Conservation (phyloP, 2,797 vertebrate genomes). For the Myiothlypis coronata region DNA sequence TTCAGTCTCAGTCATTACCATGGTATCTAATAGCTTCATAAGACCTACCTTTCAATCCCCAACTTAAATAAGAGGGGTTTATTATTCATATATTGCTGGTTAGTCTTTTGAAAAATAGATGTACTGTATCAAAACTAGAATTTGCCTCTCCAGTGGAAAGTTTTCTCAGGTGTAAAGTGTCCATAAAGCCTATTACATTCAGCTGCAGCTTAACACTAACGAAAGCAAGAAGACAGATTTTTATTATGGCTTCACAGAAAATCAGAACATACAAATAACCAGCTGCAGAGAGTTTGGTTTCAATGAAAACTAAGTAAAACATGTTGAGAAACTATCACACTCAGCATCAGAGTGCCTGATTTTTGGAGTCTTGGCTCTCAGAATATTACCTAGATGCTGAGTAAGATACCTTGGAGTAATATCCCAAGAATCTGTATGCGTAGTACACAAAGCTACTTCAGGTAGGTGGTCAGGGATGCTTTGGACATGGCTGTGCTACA, state of each 20-base stretch:
- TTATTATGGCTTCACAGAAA: neutral
- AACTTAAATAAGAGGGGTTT: neutral
- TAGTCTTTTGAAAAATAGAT: neutral
- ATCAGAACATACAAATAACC: neutral
- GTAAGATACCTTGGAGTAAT: neutral
- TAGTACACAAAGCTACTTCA: neutral
- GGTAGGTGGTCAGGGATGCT: neutral
- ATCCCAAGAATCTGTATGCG: fast-evolving
- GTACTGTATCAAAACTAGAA: neutral
- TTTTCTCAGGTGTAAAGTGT: neutral
- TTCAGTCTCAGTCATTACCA: neutral
- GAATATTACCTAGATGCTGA: neutral
- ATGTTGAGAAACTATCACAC: neutral
- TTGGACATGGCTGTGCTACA: neutral
- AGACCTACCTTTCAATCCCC: neutral
- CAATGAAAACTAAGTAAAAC: neutral
- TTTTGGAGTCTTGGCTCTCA: neutral
- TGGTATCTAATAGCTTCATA: neutral
- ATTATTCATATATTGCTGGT: neutral
- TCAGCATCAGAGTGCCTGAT: neutral
- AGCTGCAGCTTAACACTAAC: neutral
- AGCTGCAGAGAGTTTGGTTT: neutral
- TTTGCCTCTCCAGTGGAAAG: neutral
- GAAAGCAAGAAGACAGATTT: neutral
- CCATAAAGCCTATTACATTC: neutral